Base-by-base conservation (phyloP, 1,140 invertebrate genomes). In the Achatina immaculata region DNA sequence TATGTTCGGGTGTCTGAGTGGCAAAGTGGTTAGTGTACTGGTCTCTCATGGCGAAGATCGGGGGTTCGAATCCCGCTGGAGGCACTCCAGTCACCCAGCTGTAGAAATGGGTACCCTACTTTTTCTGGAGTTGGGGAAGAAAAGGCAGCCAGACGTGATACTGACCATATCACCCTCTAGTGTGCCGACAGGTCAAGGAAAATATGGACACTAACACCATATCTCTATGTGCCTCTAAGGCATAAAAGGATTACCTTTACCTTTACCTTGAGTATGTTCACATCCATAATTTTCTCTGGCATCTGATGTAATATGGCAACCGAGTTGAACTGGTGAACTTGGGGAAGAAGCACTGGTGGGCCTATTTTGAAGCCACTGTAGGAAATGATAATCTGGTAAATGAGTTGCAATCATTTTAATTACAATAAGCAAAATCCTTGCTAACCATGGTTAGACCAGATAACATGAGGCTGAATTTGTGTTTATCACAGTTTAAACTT, bases 311-410 rank as follows among this genome's bases (percentile, higher is more conserved):
- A 73, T 66, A 40, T 19, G 38, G 45, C 80, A 68, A 19, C 43
- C 42, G 45, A 66, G 81, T 0, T 84, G 85, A n/a, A 87, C 83
- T 0, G 97, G 97, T 82, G 96, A 98, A 28, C 96, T 97, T 68
- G 97, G 97, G 45, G 97, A 98, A 82, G 96, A 98, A 71, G 96
- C 92, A 42, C 87, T 85, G 42, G 83, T 80, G 0, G 82, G 84
- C 80, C 88, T 88, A 48, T 84, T 83, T 71, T 83, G 81, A 9
- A 84, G 69, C 72, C 86, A 86, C 85, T 90, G 86, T 43, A 85
- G 72, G 79, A 16, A 11, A n/a, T 40, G 38, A 3, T 68, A 14
- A 38, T 40, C 9, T 68, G 31, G 31, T 65, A 65, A 65, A 65
- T 28, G 21, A n/a, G 6, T 28, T 24, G 6, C 4, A 65, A 65